Percentiles rank a stretch among this genome's conserved stretches.
Conservation (phyloP, 2,888 invertebrate genomes). For the Drosophila paranaensis region DNA sequence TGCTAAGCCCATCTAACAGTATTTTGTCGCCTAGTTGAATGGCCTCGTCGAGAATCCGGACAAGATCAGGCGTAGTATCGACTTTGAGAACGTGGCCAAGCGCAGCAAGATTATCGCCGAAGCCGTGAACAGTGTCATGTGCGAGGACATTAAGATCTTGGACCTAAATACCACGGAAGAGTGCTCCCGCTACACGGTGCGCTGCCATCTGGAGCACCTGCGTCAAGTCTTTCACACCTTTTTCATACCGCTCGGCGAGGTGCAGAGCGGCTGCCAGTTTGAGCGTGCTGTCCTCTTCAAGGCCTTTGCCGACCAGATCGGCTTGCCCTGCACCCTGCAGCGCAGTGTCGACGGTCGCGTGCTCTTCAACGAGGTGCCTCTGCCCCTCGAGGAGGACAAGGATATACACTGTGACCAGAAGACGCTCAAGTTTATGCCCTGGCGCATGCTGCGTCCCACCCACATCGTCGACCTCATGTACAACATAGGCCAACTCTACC, state of each 20-base stretch:
- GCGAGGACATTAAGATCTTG: slow-evolving; percentile 61
- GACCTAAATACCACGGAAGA: slow-evolving; percentile 85
- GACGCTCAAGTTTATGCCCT: slow-evolving; percentile 84
- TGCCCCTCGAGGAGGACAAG: slow-evolving; percentile 84
- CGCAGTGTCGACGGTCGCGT: slow-evolving; percentile 86
- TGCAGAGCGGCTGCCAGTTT: slow-evolving; percentile 87
- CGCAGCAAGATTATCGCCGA: slow-evolving; percentile 85
- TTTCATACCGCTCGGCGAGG: slow-evolving; percentile 87
- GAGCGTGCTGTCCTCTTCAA: slow-evolving; percentile 89
- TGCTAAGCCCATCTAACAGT: neutral
- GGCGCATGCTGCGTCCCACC: slow-evolving; percentile 86
- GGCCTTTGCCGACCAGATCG: slow-evolving; percentile 87
- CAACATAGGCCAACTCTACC: slow-evolving; percentile 81
- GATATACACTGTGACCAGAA: slow-evolving; percentile 78
- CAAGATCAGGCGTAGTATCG: slow-evolving; percentile 66
- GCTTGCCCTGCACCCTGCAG: slow-evolving; percentile 87
- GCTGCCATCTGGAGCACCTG: slow-evolving; percentile 86
- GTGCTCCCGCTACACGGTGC: slow-evolving; percentile 84
- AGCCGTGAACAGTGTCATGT: slow-evolving; percentile 84
- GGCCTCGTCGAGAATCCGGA: slow-evolving; percentile 69
- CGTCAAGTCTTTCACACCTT: slow-evolving; percentile 85
- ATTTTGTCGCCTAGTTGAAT: slow-evolving; percentile 40
- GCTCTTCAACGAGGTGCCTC: slow-evolving; percentile 88
- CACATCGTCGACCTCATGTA: slow-evolving; percentile 88
- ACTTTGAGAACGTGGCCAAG: slow-evolving; percentile 79